Evolutionary conservation across 2,888 invertebrate genomes (phyloP).

Genomic region (Sturmia bella): DNA sequence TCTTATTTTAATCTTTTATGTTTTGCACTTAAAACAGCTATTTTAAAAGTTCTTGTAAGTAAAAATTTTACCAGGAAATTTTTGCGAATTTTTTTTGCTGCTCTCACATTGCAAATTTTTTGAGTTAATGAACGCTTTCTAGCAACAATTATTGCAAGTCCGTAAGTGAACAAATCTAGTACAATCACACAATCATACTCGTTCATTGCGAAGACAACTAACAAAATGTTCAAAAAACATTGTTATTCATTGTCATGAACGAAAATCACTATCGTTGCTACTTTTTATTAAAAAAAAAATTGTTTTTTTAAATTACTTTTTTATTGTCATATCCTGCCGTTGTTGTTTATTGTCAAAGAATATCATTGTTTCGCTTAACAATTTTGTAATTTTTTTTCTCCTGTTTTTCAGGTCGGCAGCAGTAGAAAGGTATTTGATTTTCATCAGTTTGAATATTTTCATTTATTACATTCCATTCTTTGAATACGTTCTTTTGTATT

Average conservation of each 20-base stretch:
- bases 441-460: constrained; percentile 64
- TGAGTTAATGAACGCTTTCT: too few relatives aligned
- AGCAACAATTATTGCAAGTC: too few relatives aligned
- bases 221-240: constrained; percentile 57
- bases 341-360: constrained; percentile 61
- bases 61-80: too few relatives aligned
- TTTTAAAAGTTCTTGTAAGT: too few relatives aligned
- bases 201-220: constrained; percentile 1
- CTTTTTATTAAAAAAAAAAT: constrained; percentile 17
- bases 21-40: too few relatives aligned
- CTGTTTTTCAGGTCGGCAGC: constrained; percentile 18
- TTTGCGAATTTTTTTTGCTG: too few relatives aligned
- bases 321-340: constrained; percentile 63
- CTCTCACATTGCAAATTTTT: too few relatives aligned
- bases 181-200: neutral
- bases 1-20: too few relatives aligned
- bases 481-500: constrained; percentile 32
- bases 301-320: constrained; percentile 34
- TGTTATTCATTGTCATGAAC: constrained; percentile 58
- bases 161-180: too few relatives aligned
- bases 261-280: constrained; percentile 33
- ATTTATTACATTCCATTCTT: constrained; percentile 69
- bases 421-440: constrained; percentile 52
- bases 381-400: constrained; percentile 64
- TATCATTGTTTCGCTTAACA: constrained; percentile 67